Conservation (phyloP, 2,888 invertebrate genomes). For the Elegia similella region DNA sequence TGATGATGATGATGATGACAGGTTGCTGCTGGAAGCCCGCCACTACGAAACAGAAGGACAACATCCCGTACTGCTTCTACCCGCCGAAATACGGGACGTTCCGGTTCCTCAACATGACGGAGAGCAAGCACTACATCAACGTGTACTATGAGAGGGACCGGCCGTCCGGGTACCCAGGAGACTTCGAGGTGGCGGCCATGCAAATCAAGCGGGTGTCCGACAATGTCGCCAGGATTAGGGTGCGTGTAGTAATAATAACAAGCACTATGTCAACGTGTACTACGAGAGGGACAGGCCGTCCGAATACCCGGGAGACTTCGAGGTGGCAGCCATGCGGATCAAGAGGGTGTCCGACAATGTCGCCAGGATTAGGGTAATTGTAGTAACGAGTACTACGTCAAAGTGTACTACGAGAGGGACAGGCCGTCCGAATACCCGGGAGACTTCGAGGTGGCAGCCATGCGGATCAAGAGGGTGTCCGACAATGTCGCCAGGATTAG, state of each 20-base stretch:
- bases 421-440: conserved; percentile 84
- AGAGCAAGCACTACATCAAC: conserved; percentile 81
- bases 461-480: conserved; percentile 84
- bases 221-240: conserved; percentile 85
- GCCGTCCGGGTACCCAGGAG: conserved; percentile 84
- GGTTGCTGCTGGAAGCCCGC: conserved; percentile 85
- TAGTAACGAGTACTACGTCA: too few relatives aligned
- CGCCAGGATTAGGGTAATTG: conserved; percentile 84
- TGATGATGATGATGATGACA: too few relatives aligned
- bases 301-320: conserved; percentile 85
- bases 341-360: conserved; percentile 83
- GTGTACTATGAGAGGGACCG: conserved; percentile 79
- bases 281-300: conserved; percentile 79
- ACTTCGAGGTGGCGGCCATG: conserved; percentile 82
- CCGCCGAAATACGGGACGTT: conserved; percentile 85
- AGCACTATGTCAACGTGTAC: conserved; percentile 82
- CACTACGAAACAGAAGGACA: conserved; percentile 47
- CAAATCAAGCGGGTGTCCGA: conserved; percentile 84
- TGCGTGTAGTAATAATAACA: conserved; percentile 53
- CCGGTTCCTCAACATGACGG: conserved; percentile 82
- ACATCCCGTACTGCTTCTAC: conserved; percentile 88
- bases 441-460: conserved; percentile 81
- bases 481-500: conserved; percentile 84
- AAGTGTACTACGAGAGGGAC: conserved; percentile 45
- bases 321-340: conserved; percentile 81